Percentiles rank a stretch among this genome's conserved stretches.
Evolutionary conservation across 2,888 invertebrate species (phyloP).

Genomic region (Chalcis sispes): DNA sequence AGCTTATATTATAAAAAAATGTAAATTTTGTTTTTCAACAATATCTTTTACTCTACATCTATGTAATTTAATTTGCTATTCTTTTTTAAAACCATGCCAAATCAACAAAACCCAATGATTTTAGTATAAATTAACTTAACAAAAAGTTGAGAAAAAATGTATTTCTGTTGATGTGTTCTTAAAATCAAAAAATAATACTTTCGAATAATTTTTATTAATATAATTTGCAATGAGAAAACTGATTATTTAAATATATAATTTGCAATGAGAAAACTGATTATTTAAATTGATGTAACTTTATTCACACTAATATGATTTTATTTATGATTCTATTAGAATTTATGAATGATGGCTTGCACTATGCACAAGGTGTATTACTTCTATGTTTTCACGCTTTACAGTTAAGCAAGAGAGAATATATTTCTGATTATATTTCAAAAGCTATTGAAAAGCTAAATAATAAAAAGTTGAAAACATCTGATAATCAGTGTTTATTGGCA

Average conservation of each 20-base stretch:
- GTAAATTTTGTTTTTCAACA: no score
- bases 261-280: background rate
- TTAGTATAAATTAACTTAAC: no score
- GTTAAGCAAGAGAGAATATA: conserved; percentile 56
- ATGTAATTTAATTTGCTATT: no score
- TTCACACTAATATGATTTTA: background rate
- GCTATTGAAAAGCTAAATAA: conserved; percentile 59
- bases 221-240: background rate
- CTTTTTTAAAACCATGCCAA: no score
- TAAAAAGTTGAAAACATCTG: conserved; percentile 45
- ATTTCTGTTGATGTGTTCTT: no score
- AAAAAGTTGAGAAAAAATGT: no score
- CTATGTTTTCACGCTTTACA: conserved; percentile 65
- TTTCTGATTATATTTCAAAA: conserved; percentile 59
- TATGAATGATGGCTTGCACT: conserved; percentile 57
- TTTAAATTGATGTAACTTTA: no score
- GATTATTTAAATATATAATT: background rate
- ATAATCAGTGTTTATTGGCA: conserved; percentile 60
- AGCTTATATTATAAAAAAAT: background rate
- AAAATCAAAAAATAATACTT: no score
- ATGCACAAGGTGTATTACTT: conserved; percentile 64
- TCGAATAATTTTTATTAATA: no score
- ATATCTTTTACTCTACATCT: no score
- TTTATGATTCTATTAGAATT: conserved; percentile 33
- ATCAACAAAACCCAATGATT: no score